Evolutionary conservation across 2,888 invertebrate genomes (phyloP).

Genomic region (Limnephilus marmoratus): DNA sequence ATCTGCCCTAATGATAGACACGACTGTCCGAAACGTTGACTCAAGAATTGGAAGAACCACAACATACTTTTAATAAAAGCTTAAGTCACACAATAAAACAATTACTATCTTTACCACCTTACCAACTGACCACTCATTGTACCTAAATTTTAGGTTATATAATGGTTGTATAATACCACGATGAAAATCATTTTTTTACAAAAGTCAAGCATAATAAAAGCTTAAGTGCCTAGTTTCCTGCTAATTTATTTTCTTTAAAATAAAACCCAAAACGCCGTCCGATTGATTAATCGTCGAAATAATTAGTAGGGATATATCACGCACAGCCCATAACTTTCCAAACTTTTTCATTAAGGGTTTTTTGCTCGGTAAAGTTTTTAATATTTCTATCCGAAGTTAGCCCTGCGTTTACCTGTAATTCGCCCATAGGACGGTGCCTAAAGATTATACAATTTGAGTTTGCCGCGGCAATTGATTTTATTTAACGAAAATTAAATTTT

Average conservation of each 20-base stretch:
- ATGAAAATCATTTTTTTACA: neutral
- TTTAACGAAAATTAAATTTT: slow-evolving; percentile 5
- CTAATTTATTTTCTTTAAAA: slow-evolving; percentile 24
- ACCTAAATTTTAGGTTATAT: neutral
- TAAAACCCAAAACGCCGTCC: neutral
- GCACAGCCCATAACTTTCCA: neutral
- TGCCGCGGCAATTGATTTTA: slow-evolving; percentile 26
- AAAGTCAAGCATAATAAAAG: neutral
- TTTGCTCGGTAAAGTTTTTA: slow-evolving; percentile 25
- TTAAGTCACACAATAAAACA: neutral
- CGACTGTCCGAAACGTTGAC: neutral
- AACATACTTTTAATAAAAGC: neutral
- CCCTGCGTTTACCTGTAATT: slow-evolving; percentile 30
- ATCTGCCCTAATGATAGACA: neutral
- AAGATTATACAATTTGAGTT: slow-evolving; percentile 21
- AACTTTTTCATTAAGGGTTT: slow-evolving; percentile 33
- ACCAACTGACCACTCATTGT: neutral
- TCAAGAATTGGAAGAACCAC: neutral
- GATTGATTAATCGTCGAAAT: slow-evolving; percentile 23
- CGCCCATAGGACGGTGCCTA: neutral
- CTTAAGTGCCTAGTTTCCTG: neutral
- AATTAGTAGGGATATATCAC: slow-evolving; percentile 23
- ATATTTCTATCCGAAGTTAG: slow-evolving; percentile 33
- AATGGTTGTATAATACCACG: neutral
- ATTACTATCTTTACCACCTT: neutral